Evolutionary conservation across 2,888 invertebrate species (phyloP), one percentile per base, ranked within the genome.

Genomic region (Idaea aversata): DNA sequence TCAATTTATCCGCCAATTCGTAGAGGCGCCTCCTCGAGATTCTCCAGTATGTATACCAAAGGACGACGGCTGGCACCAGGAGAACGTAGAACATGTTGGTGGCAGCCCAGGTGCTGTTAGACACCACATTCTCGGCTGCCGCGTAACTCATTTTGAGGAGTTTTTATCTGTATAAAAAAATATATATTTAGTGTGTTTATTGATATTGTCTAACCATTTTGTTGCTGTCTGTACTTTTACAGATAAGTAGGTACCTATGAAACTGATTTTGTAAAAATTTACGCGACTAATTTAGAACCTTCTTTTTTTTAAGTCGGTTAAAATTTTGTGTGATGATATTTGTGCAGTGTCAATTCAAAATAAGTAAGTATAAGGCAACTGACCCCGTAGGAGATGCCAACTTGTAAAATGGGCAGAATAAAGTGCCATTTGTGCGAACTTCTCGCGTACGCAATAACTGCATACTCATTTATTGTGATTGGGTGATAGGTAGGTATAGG

Each of bases 1-100:
- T 95, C 60, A 97, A 82, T 77, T 95, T 95, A 0, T 94, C 95
- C 0, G 96, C 96, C 64, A 97, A 88, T 78, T 96, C 95, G 70
- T 95, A 91, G 81, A 97, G 77, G 78, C 95, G 95, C 58, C 95
- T 93, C n/a, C 96, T 93, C 10, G 96, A 96, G 76, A 96, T 88
- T 62, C 95, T 94, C 95, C 96, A 97, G 88, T 97, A 97, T 36
- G 95, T 90, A 81, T 95, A 95, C 94, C 95, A 96, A 62, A 97
- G 92, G 4, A 95, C 85, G 57, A 96, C 35, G 0, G 96, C 95
- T 59, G 96, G 97, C 25, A 96, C 84, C 61, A 97, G 88, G n/a
- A 97, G 94, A 69, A 95, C 93, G 75, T 96, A 95, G 83, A 97
- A 96, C 69, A 96, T 88, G 74, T 93, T 95, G 65, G 95, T 95